phyloP scores from a whole-genome alignment of 2,888 invertebrate genomes.

The Arrhopalites spinosus region DNA sequence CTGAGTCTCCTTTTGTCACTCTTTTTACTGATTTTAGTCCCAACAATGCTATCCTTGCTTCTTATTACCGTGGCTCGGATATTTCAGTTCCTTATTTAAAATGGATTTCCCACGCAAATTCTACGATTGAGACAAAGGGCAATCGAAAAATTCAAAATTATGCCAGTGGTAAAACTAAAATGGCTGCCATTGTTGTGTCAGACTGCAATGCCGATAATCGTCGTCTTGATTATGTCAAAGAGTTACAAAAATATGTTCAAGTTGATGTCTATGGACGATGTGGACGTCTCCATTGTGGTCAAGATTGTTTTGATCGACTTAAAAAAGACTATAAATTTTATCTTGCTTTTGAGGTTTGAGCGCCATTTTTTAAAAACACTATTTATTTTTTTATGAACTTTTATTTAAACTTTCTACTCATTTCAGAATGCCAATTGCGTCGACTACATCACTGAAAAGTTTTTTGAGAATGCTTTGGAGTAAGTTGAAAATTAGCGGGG shows the following conservation, averaged over 20 bases:
- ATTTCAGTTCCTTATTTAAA: background rate
- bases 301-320: slow-evolving; percentile 48
- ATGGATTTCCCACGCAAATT: background rate
- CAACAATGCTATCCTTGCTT: background rate
- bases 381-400: too few species aligned
- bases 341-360: slow-evolving; percentile 56
- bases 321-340: slow-evolving; percentile 58
- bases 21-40: background rate
- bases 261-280: slow-evolving; percentile 93
- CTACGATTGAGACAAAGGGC: background rate
- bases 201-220: slow-evolving; percentile 45
- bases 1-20: background rate
- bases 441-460: background rate
- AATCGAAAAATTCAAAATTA: slow-evolving; percentile 36
- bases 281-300: slow-evolving; percentile 68
- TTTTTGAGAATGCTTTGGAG: background rate
- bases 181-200: slow-evolving; percentile 51
- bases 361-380: slow-evolving; percentile 35
- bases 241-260: slow-evolving; percentile 81
- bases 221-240: slow-evolving; percentile 83
- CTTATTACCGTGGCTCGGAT: background rate
- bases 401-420: too few species aligned
- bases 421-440: background rate
- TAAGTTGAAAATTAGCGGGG: background rate
- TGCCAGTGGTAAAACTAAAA: slow-evolving; percentile 46